Base-by-base conservation (phyloP, 2,113 vertebrate genomes). In the Hydrolagus affinis region DNA sequence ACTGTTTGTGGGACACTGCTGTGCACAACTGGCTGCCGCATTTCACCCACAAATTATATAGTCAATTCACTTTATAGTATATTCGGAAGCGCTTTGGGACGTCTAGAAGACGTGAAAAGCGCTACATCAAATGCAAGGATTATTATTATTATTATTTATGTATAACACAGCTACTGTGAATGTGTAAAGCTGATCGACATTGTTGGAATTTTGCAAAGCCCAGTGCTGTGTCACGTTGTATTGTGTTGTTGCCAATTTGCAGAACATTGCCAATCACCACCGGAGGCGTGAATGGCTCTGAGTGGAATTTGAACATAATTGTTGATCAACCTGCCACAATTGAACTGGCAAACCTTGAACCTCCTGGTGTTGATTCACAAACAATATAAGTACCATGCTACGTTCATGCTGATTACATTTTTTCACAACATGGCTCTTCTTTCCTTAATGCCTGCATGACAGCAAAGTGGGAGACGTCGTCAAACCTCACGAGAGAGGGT, bases 391-490 rank as follows among this genome's bases (percentile, higher is more conserved):
- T 62, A 80, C 77, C 73, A 80, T 44, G 21, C 23, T 28, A 60
- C n/a, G 28, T 80, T 80, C 6, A n/a, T 62, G 11, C 64, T 62
- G 77, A 80, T 64, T 64, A 60, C 78, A 83, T 83, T 60, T 66
- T 83, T 62, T 83, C 62, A 83, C 62, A 66, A 66, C 78, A 4
- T 83, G 78, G 78, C 60, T 83, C 78, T 83, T 83, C 28, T 80
- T 83, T 30, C 78, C 78, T 83, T 83, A 32, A 83, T 83, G 78
- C 78, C 17, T 64, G 78, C 78, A 83, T 83, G 78, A 83, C 78
- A 83, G 78, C 78, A 83, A 83, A 15, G 78, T 83, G 78, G 78
- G 60, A 83, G 78, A 83, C 78, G 32, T 83, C 78, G 62, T 3
- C 78, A 83, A 64, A 64, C 78, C 25, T 60, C 78, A 60, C 78